Base-by-base conservation (phyloP, 2,888 invertebrate species). In the Arenicola marina region DNA sequence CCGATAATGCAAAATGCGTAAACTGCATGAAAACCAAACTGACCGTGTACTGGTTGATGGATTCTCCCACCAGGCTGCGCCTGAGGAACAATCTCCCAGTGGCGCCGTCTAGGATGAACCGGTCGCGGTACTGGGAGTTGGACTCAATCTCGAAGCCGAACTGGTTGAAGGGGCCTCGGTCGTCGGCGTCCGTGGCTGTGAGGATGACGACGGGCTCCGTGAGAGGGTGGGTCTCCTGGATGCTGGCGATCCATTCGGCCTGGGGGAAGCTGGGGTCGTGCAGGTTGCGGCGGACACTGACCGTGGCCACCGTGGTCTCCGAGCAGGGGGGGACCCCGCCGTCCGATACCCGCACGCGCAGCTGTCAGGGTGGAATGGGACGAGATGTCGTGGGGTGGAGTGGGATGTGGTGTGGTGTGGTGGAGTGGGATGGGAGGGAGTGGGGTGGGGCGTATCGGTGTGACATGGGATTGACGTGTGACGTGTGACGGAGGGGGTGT, bases 171-270 rank as follows among this genome's bases (percentile, higher is more conserved):
- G 69, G 69, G 7, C 48, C 69, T 63, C 61, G 59, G 28, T 48
- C 55, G 33, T 70, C 70, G 4, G 24, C 44, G 33, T 70, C 70
- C 26, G 45, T 51, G 15, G 68, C 70, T 15, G 34, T n/a, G 11
- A 70, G 54, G 7, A 28, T 66, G 51, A 63, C 28, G 29, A 70
- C 73, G 18, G 69, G 54, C 4, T 64, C 46, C 26, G 68, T 69
- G 18, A 67, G 51, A 4, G 34, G 33, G 2, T 69, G 55, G 1
- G 71, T 95, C 86, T 95, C 95, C 1, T 93, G 92, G 1, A 95
- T 92, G 66, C 92, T 90, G 0, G 93, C 93, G 85, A 93, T 92
- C 80, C 94, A 93, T 75, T 92, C 92, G 3, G 69, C 61, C 0
- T 92, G 91, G 2, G 90, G 91, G 77, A 95, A 96, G 53, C 88